These are phyloP conservation scores for Ceratitis capitata DNA, from an alignment of 1,140 invertebrate genomes.

Conservation along the genomic window DNA sequence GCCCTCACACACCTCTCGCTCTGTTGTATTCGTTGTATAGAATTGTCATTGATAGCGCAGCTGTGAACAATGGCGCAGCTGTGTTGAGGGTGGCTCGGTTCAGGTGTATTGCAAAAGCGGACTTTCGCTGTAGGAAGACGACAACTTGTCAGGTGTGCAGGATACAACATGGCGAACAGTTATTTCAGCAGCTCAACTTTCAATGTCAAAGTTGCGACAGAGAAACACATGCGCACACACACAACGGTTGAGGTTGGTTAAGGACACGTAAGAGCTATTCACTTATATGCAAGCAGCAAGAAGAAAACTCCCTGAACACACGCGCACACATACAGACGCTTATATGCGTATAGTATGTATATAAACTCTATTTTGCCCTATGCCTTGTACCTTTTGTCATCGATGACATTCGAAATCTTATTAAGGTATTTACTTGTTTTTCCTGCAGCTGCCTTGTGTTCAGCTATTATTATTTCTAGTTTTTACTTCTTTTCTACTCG, in stretches of 20 bases:
- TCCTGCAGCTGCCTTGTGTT: not conserved
- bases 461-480: not conserved
- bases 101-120: not conserved
- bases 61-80: not conserved
- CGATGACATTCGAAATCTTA: slow-evolving; percentile 39
- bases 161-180: not conserved
- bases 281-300: not conserved
- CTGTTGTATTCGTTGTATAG: no score
- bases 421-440: slow-evolving; percentile 37
- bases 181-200: slow-evolving; percentile 8
- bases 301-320: not conserved
- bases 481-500: not conserved
- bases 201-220: slow-evolving; percentile 28
- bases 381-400: not conserved
- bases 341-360: no score
- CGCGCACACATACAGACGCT: not conserved
- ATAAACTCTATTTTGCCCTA: not conserved
- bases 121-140: not conserved
- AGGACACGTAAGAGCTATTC: not conserved
- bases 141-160: not conserved
- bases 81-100: not conserved
- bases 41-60: slow-evolving; percentile 4
- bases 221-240: not conserved
- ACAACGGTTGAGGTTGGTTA: slow-evolving; percentile 1
- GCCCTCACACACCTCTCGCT: no score